phyloP scores from a whole-genome alignment of 2,113 vertebrate species.

The Clarias magur region DNA sequence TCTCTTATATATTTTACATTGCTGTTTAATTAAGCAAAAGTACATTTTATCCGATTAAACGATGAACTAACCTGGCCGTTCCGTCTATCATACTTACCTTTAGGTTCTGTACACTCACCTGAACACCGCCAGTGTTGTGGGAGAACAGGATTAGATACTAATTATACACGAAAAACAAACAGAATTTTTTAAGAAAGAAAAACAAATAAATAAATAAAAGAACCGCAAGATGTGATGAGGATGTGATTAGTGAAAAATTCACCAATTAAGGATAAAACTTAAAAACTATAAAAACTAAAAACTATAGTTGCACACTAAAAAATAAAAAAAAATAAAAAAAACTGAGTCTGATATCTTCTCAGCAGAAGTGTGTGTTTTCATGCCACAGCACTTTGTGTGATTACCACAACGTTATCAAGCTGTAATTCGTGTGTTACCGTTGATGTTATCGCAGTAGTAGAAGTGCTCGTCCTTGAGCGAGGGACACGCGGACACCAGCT shows the following conservation, averaged over 20 bases:
- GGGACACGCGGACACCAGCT: slow-evolving; percentile 90
- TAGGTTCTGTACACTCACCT: slow-evolving; percentile 27
- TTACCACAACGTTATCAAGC: neutral
- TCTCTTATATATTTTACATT: too few relatives aligned
- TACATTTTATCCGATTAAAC: too few relatives aligned
- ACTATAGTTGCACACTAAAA: too few relatives aligned
- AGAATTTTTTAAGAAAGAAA: neutral
- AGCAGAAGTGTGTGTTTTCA: neutral
- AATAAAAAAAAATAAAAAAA: too few relatives aligned
- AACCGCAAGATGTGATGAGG: neutral
- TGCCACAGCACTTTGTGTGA: neutral
- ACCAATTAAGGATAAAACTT: too few relatives aligned
- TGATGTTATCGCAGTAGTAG: slow-evolving; percentile 99
- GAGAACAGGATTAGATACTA: slow-evolving; percentile 16
- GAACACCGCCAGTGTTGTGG: slow-evolving; percentile 15
- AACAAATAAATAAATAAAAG: neutral
- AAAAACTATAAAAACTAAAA: too few relatives aligned
- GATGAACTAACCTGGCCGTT: neutral
- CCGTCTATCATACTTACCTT: slow-evolving; percentile 1
- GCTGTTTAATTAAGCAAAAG: too few relatives aligned
- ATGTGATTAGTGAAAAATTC: neutral
- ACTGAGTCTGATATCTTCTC: too few relatives aligned
- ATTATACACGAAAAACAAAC: slow-evolving; percentile 20
- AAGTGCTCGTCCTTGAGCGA: slow-evolving; percentile 96
- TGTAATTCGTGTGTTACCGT: slow-evolving; percentile 78